phyloP scores from a whole-genome alignment of 2,113 vertebrate genomes.

The Anguilla japonica region DNA sequence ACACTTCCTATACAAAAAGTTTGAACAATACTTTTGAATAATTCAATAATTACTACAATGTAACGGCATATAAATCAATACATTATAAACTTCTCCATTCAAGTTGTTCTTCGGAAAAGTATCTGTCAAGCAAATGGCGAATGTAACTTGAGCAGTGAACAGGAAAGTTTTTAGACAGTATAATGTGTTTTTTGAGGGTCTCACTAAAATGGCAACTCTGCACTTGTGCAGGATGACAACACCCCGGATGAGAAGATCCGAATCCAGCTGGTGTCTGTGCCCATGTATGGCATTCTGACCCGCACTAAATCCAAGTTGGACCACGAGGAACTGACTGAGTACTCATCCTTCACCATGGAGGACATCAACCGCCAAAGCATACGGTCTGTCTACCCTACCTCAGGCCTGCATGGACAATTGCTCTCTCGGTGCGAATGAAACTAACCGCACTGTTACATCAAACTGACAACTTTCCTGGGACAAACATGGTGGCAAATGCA shows the following conservation, averaged over 20 bases:
- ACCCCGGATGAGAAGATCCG: constrained; percentile 82
- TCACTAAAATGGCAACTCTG: not conserved
- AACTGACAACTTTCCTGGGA: not conserved
- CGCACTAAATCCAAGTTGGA: constrained; percentile 53
- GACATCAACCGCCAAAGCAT: constrained; percentile 83
- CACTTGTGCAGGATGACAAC: constrained; percentile 73
- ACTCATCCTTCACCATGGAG: constrained; percentile 90
- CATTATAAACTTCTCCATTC: too few species aligned
- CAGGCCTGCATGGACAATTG: not conserved
- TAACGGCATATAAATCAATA: too few species aligned
- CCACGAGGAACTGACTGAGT: constrained; percentile 73
- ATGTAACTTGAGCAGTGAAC: too few species aligned
- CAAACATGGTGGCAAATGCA: not conserved
- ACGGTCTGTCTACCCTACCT: constrained; percentile 66
- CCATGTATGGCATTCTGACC: constrained; percentile 82
- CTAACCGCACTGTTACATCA: not conserved
- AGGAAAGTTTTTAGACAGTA: too few species aligned
- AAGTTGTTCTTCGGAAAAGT: too few species aligned
- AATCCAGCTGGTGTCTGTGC: constrained; percentile 84
- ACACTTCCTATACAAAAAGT: too few species aligned
- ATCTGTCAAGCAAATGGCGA: too few species aligned
- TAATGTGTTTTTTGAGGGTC: too few species aligned
- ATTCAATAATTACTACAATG: too few species aligned
- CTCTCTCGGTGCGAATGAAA: not conserved
- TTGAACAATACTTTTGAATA: too few species aligned